Evolutionary conservation across 2,797 vertebrate genomes (phyloP), one percentile per base, ranked within the genome.

Genomic region (Lycodopsis pacificus): DNA sequence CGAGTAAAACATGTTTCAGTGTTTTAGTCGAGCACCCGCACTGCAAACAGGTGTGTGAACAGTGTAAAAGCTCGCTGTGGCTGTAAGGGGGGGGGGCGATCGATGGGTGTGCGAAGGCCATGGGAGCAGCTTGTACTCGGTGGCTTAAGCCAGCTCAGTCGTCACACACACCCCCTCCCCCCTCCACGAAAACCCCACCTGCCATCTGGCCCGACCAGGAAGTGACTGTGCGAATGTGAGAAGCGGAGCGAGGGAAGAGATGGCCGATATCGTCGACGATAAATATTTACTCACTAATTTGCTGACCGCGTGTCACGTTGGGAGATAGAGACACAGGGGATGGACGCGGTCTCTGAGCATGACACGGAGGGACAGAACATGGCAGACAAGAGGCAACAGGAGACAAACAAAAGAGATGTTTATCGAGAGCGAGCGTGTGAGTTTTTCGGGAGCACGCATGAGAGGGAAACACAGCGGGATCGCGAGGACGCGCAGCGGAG

Each of bases 131-230:
- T 92, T 93, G 91, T 81, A 85, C 86, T 83, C 82, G 36, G 81
- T 77, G 77, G 84, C 85, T 85, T 80, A 72, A 87, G 82, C 88
- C 82, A 84, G 81, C 82, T 70, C 78, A 0, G 11, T 76, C 81
- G 46, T 73, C 80, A 51, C 74, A 30, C 67, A 42, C 72, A 61
- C 71, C 34, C 57, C 49, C n/a, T n/a, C 49, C 67, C 66, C 79
- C 83, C 83, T 77, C 77, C 71, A 71, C 20, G 61, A 88, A 89
- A 65, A 64, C 81, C 83, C 83, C 85, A 90, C 83, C 90, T 83
- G 86, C 93, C 93, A 93, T 93, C 92, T 94, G 93, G 87, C 71
- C 81, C 72, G 74, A 92, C 88, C 84, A 91, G 90, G 92, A 92
- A 92, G 80, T 82, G 82, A 81, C 71, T 79, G 49, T 67, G 83